Evolutionary conservation across 2,113 vertebrate genomes (phyloP).

Genomic region (Psilopsiagon aurifrons): DNA sequence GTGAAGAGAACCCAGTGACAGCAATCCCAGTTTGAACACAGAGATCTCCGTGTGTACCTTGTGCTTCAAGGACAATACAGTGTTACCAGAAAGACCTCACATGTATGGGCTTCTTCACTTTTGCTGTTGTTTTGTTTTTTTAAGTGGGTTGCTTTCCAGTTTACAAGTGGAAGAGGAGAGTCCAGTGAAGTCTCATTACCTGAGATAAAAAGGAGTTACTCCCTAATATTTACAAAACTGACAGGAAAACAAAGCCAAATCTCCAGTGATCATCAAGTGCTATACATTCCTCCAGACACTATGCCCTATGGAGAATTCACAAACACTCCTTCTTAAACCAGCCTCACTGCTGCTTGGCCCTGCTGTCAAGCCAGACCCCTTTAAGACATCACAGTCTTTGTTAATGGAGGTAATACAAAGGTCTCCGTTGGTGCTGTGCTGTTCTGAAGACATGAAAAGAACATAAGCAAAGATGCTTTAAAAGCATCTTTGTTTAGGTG

Average conservation of each 20-base stretch:
- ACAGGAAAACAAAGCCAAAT: background rate
- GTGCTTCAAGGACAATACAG: background rate
- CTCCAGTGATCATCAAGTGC: background rate
- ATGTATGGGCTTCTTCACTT: background rate
- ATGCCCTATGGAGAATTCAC: background rate
- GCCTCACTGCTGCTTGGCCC: background rate
- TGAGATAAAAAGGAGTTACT: background rate
- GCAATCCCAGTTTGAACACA: background rate
- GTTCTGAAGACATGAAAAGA: background rate
- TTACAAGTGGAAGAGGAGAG: background rate
- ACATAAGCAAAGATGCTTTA: background rate
- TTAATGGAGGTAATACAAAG: background rate
- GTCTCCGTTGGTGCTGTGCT: background rate
- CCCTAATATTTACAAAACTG: background rate
- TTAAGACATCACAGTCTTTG: background rate
- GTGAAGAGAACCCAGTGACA: background rate
- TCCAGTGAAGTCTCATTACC: fast-evolving
- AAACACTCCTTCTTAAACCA: background rate
- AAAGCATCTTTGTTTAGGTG: constrained; percentile 4
- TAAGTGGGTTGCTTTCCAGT: background rate
- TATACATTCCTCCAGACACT: background rate
- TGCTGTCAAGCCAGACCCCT: background rate
- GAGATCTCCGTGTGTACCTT: background rate
- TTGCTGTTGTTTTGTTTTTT: background rate
- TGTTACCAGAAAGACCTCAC: background rate